Base-by-base conservation (phyloP, 2,888 invertebrate genomes). In the Rhimphoctona megacephalus region DNA sequence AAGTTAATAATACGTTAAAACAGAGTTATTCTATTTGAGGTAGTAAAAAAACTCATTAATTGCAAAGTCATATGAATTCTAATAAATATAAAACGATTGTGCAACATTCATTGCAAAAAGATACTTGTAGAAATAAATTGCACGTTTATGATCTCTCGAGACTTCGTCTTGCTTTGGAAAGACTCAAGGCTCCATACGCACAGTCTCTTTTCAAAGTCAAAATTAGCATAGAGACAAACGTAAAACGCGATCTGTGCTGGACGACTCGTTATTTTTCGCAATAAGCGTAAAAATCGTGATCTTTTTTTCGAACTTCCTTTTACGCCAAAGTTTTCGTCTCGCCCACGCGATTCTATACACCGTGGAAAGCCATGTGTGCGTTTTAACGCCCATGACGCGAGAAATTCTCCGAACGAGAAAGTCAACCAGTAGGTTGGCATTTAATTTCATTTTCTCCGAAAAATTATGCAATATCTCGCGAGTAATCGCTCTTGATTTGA, bases 391-490 rank as follows among this genome's bases (percentile, higher is more conserved):
- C 33, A 43, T 77, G 74, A 79, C 54, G 73, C 77, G 57, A 33
- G 74, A 70, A 25, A 52, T 64, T 72, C 61, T 83, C 83, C 86
- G 86, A 86, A 87, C 85, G 77, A 85, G 85, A 80, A 43, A 72
- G 43, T 72, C 72, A 9, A 49, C 30, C 72, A 33, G 19, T 49
- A 9, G 52, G 30, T n/a, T 33, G 30, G 9, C 7, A 14, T 49
- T 61, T 30, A 9, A 11, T 30, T 14, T 25, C 9, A 25, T 30
- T 74, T 39, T 74, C 72, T 30, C 7, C 33, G 52, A 72, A 52
- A 52, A 33, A 72, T 72, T 52, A 52, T 72, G 52, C 72, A 49
- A 33, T 14, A 7, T 49, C 46, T 30, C 49, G 30, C 52, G 52
- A 52, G 6, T 11, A 30, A 43, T 67, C 39, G 36, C 39, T 67